Evolutionary conservation across 2,888 invertebrate species (phyloP), one percentile per base, ranked within the genome.

Genomic region (Catocala sponsa): DNA sequence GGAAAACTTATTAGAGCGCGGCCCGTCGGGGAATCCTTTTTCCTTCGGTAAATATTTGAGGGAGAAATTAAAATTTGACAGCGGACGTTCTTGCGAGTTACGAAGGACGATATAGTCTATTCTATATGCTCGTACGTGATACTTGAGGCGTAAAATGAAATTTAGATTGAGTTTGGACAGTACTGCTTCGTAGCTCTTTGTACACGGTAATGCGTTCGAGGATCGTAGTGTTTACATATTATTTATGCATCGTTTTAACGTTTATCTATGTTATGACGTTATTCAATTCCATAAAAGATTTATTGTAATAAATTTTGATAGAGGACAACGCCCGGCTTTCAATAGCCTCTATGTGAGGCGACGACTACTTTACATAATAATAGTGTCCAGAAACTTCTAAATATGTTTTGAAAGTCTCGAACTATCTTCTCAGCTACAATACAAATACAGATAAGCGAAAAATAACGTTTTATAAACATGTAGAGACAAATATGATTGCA

Each of bases 11-110:
- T 94, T 94, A 94, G 94, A 94, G 88, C 91, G 85, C 88, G 90
- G 91, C 90, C 93, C 93, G 90, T 86, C 88, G 88, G 92, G 92
- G 94, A 94, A 94, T 94, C 94, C 94, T 94, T 94, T 94, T 94
- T 94, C 94, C 93, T 91, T 91, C 90, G 91, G 94, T 92, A 94
- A 94, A 94, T 94, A 94, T 94, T 94, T 94, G 94, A 94, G 90
- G 88, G 91, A 94, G 94, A 94, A 94, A 94, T 94, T 94, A 94
- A 94, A 94, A 94, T 94, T 94, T 94, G 94, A 94, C 94, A 93
- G 92, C 93, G 91, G 89, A 89, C 91, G 92, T 86, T 90, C 85
- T 83, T 71, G 68, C 77, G 84, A 86, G 87, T 83, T 83, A 86
- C 87, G 88, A 84, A 89, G 90, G 89, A 88, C 88, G 87, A 77